phyloP scores from a whole-genome alignment of 2,113 vertebrate species.

The Callospermophilus lateralis region DNA sequence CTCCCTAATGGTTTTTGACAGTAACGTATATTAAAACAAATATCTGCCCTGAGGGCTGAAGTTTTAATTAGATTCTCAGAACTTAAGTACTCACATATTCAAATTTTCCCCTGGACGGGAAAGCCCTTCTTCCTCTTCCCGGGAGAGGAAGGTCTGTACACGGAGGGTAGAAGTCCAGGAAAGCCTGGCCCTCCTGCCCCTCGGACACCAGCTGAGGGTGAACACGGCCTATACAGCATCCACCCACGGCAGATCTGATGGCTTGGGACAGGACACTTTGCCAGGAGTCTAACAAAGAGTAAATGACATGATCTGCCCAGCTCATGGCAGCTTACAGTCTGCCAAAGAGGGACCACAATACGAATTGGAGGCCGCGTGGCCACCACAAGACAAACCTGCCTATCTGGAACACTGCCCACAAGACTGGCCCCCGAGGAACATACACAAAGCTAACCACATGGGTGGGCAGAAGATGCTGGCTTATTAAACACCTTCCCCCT shows the following conservation, averaged over 20 bases:
- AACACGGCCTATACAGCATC: not conserved
- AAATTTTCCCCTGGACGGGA: not conserved
- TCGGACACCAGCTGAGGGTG: not conserved
- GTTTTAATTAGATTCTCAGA: slow-evolving; percentile 49
- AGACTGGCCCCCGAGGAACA: not conserved
- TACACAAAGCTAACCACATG: not conserved
- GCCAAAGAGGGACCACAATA: not conserved
- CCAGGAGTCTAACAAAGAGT: not conserved
- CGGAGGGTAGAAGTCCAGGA: not conserved
- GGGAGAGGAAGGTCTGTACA: not conserved
- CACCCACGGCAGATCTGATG: not conserved
- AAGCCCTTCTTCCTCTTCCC: not conserved
- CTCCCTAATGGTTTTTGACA: slow-evolving; percentile 53
- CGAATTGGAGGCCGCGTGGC: fast-evolving
- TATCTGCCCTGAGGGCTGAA: not conserved
- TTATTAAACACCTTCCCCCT: not conserved
- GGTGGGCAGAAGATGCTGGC: not conserved
- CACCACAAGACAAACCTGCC: not conserved
- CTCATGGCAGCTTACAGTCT: not conserved
- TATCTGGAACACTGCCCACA: not conserved
- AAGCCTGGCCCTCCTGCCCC: not conserved
- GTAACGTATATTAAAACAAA: slow-evolving; percentile 65
- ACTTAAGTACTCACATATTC: not conserved
- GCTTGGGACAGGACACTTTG: not conserved
- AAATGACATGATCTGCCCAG: not conserved